Percentiles rank a stretch among this genome's conserved stretches.
phyloP scores from a whole-genome alignment of 2,888 invertebrate genomes.

The Eudasyphora cyanicolor region DNA sequence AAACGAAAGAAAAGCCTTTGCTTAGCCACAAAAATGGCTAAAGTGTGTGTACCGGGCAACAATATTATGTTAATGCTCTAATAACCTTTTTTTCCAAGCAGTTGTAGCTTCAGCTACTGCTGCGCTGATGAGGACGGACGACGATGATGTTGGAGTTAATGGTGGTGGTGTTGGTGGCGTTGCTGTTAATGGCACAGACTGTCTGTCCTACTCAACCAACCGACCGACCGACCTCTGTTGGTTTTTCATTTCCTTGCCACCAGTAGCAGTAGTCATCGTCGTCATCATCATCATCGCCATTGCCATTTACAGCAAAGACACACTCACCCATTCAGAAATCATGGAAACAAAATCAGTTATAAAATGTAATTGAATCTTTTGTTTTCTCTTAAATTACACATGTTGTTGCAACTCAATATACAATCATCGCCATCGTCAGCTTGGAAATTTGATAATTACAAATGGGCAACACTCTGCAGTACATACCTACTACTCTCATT shows the following conservation, averaged over 20 bases:
- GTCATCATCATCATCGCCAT: no score
- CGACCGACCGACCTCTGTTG: no score
- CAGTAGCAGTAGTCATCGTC: no score
- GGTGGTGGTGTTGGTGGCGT: background rate
- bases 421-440: no score
- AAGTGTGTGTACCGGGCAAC: background rate
- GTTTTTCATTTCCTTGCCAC: conserved; percentile 60
- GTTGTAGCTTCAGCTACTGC: background rate
- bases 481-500: background rate
- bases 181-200: background rate
- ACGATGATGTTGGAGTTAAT: background rate
- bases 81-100: conserved; percentile 52
- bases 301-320: background rate
- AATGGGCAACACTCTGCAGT: background rate
- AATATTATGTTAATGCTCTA: conserved; percentile 58
- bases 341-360: background rate
- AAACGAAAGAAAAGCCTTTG: conserved; percentile 10
- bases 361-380: conserved; percentile 49
- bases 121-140: background rate
- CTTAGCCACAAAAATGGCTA: background rate
- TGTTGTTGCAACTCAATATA: conserved; percentile 41
- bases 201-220: conserved; percentile 19
- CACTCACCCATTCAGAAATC: conserved; percentile 6
- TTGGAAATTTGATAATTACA: conserved; percentile 58
- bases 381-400: conserved; percentile 46